Base-by-base conservation (phyloP, 1,140 invertebrate species). In the Bicyclus anynana region DNA sequence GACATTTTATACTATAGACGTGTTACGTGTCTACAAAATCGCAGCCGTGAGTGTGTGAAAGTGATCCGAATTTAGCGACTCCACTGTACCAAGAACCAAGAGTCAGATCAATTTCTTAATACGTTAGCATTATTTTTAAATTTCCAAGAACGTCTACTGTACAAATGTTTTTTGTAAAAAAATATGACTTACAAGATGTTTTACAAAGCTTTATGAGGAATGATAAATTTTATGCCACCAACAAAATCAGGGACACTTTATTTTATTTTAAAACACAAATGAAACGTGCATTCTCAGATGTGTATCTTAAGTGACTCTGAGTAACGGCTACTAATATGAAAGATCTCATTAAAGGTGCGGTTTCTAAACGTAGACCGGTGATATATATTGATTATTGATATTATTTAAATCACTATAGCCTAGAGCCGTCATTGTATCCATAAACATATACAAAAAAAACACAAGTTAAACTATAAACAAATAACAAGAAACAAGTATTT, bases 261-360 rank as follows among this genome's bases (percentile, higher is more conserved):
- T 59, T 59, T 53, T 53, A 59, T 53, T 53, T 59, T 53, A 48
- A 53, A 53, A 53, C 44, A 59, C 35, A 49, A 53, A 21, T 23
- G 46, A 52, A 49, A 53, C 23, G 27, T 14, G 40, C 29, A 37
- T 52, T 26, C 44, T 48, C 44, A 38, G 57, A 59, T 59, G 57
- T 12, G n/a, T 59, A 59, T 59, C 57, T 59, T 21, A 53, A 59
- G 57, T 53, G 57, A 59, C 46, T 33, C 37, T 46, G 44, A 53
- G 44, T 48, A 59, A 59, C 57, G 50, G 51, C 50, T 40, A 27
- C 23, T 59, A 49, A 59, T 33, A 42, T 59, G 44, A 53, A 53
- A 51, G 20, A 40, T 53, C 42, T 59, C 23, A 59, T 59, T 59
- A 53, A 42, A 53, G 57, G 50, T 53, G 35, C 57, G 33, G 12